phyloP scores from a whole-genome alignment of 1,140 invertebrate genomes.

The Brachionus rotundiformis region DNA sequence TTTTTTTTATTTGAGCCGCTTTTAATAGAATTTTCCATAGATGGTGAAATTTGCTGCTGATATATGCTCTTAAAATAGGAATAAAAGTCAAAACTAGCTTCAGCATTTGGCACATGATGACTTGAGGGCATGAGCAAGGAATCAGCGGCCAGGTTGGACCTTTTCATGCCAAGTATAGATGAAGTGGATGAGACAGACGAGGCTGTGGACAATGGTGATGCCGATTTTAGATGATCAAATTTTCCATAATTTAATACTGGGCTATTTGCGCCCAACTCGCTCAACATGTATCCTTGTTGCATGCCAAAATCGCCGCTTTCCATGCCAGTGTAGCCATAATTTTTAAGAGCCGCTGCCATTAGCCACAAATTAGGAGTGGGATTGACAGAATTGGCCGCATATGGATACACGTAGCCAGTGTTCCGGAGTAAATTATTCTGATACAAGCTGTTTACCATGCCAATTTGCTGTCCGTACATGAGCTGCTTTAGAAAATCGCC shows the following conservation, averaged over 20 bases:
- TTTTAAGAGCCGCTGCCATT: slow-evolving; percentile 46
- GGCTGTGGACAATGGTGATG: not conserved
- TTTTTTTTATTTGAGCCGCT: not conserved
- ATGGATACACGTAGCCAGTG: not conserved
- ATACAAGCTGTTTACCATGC: not conserved
- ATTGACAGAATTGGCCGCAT: not conserved
- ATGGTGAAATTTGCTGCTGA: not conserved
- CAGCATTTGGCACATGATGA: not conserved
- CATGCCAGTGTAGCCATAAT: not conserved
- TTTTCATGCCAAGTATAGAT: not conserved
- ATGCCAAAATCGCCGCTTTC: not conserved
- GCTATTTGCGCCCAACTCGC: not conserved
- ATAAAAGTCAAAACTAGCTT: slow-evolving; percentile 1
- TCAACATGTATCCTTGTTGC: not conserved
- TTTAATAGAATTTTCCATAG: not conserved
- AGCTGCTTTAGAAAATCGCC: slow-evolving; percentile 26
- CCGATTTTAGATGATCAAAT: not conserved
- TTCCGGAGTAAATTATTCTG: not conserved
- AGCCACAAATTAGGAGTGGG: slow-evolving; percentile 28
- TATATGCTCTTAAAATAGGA: slow-evolving; percentile 35
- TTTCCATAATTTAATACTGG: slow-evolving; percentile 21
- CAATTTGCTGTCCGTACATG: slow-evolving; percentile 24
- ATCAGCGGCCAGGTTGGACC: not conserved
- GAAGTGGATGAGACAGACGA: slow-evolving; percentile 13
- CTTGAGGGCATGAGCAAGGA: not conserved